Conservation (phyloP, 2,888 invertebrate species). For the Deilephila elpenor region DNA sequence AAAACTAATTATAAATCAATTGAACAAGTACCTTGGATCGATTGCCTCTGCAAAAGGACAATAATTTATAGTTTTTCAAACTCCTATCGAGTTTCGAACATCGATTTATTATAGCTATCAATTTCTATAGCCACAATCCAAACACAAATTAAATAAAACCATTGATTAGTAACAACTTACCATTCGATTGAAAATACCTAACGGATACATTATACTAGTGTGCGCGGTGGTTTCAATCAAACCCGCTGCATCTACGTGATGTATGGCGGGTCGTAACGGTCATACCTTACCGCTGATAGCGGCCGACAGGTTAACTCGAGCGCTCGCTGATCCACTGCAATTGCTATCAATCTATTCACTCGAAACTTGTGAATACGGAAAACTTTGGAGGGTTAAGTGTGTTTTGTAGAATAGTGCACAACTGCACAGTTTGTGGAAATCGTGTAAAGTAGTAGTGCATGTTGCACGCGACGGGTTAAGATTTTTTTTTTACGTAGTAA, state of each 20-base stretch:
- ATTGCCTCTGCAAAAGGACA: too few species aligned
- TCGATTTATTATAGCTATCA: too few species aligned
- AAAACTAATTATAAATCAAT: too few species aligned
- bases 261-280: background rate
- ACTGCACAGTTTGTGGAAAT: too few species aligned
- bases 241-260: background rate
- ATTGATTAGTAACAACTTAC: background rate
- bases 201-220: background rate
- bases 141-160: background rate
- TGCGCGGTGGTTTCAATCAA: background rate
- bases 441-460: too few species aligned
- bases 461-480: background rate
- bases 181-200: background rate
- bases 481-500: background rate
- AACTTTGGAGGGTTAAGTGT: background rate
- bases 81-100: too few species aligned
- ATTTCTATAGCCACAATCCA: too few species aligned
- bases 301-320: slow-evolving; percentile 7
- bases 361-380: slow-evolving; percentile 5
- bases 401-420: background rate
- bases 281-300: background rate
- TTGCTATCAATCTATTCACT: slow-evolving; percentile 6
- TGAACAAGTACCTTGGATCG: too few species aligned
- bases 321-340: background rate
- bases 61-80: too few species aligned